These are phyloP conservation scores for Catostylus mosaicus DNA, from an alignment of 30 jellyfish, hydroid and myxozoan genomes.

Conservation along the genomic window DNA sequence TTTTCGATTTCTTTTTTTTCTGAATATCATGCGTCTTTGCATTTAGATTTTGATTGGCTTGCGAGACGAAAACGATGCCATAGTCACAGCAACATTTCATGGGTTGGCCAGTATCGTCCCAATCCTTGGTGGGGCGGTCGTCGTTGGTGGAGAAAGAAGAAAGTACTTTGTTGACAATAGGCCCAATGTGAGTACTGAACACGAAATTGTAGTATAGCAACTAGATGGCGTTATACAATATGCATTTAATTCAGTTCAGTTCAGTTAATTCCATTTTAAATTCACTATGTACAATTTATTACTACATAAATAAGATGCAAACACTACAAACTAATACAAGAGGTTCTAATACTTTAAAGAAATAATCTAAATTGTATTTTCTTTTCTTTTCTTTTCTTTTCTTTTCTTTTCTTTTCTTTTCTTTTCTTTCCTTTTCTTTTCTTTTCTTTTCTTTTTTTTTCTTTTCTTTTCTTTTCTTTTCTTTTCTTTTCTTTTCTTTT, in stretches of 20 bases:
- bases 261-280: too few species aligned
- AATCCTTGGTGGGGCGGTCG: slow-evolving; percentile 87
- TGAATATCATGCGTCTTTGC: not conserved
- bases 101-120: slow-evolving; percentile 82
- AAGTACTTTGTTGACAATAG: slow-evolving; percentile 65
- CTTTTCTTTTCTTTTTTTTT: not conserved
- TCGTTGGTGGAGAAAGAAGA: slow-evolving; percentile 87
- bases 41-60: slow-evolving; percentile 82
- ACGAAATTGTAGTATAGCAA: too few species aligned
- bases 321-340: too few species aligned
- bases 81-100: slow-evolving; percentile 92
- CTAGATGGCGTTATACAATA: too few species aligned
- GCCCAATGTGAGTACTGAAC: slow-evolving; percentile 86
- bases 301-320: too few species aligned
- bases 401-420: not conserved
- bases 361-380: too few species aligned
- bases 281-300: too few species aligned
- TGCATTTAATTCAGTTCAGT: too few species aligned
- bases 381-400: not conserved
- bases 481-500: not conserved
- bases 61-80: slow-evolving; percentile 80
- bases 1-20: not conserved
- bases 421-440: not conserved
- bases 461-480: not conserved
- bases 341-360: too few species aligned